Evolutionary conservation across 2,888 invertebrate species (phyloP).

Genomic region (Taenaris catops): DNA sequence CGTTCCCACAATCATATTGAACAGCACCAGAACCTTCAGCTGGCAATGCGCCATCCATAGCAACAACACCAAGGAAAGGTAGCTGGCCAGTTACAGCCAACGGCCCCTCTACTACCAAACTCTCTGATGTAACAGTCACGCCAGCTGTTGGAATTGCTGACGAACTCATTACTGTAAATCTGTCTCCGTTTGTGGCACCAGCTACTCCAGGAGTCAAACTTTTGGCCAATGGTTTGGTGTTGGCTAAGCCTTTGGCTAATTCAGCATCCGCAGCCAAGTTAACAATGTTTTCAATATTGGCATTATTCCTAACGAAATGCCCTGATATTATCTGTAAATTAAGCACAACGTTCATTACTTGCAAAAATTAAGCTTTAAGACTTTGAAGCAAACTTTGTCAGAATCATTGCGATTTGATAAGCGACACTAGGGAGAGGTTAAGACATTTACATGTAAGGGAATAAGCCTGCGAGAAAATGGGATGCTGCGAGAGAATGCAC

Average conservation of each 20-base stretch:
- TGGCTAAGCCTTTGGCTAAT: not conserved
- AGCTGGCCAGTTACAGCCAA: conserved; percentile 34
- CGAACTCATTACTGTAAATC: conserved; percentile 29
- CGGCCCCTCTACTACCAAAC: conserved; percentile 34
- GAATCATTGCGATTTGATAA: too few species aligned
- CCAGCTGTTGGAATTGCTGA: conserved; percentile 30
- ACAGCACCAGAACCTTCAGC: conserved; percentile 29
- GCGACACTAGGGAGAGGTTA: too few species aligned
- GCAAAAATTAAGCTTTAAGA: too few species aligned
- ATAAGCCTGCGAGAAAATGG: too few species aligned
- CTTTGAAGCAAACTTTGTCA: too few species aligned
- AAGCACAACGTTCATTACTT: too few species aligned
- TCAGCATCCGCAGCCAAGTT: not conserved
- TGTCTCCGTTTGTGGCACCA: conserved; percentile 18
- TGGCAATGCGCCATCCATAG: conserved; percentile 27
- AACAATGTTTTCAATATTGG: not conserved
- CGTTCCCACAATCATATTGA: conserved; percentile 29
- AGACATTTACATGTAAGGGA: too few species aligned
- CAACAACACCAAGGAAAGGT: conserved; percentile 33
- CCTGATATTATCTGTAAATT: not conserved
- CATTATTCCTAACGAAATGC: not conserved
- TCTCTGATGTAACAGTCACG: conserved; percentile 35
- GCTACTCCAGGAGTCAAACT: conserved; percentile 1
- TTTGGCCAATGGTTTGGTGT: not conserved
- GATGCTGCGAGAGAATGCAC: too few species aligned